Evolutionary conservation across 2,888 invertebrate species (phyloP).

Genomic region (Hartigia nigra): DNA sequence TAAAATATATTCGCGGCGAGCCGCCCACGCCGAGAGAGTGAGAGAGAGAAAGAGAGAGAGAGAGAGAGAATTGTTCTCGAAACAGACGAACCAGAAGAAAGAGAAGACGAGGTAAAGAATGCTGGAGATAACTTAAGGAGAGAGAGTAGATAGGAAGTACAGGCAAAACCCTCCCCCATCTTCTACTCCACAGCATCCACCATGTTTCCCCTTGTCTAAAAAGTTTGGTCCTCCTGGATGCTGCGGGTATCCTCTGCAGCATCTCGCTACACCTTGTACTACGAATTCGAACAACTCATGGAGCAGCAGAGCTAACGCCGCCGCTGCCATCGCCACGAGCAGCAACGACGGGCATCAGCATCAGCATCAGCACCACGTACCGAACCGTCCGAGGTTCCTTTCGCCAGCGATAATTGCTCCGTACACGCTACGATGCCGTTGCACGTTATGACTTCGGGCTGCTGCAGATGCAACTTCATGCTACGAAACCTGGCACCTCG

Average conservation of each 20-base stretch:
- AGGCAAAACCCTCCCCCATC: neutral
- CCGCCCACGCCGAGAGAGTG: constrained; percentile 39
- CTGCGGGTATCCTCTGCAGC: neutral
- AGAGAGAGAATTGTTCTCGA: neutral
- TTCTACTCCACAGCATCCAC: neutral
- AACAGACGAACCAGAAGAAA: neutral
- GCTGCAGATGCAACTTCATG: neutral
- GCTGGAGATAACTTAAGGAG: neutral
- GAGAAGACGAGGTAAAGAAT: neutral
- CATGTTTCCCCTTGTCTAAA: neutral
- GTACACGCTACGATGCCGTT: constrained; percentile 42
- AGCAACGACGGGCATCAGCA: constrained; percentile 26
- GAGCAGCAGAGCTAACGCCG: neutral
- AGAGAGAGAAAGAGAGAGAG: constrained; percentile 17
- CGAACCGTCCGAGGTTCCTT: neutral
- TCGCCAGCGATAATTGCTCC: constrained; percentile 42
- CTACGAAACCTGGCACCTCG: constrained; percentile 2
- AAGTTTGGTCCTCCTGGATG: constrained; percentile 13
- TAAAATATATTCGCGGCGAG: constrained; percentile 52
- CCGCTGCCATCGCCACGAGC: constrained; percentile 24
- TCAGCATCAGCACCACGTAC: constrained; percentile 13
- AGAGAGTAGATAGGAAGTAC: neutral
- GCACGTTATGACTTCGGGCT: constrained; percentile 32
- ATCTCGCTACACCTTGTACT: constrained; percentile 1
- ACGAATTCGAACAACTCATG: neutral